Evolutionary conservation across 2,113 vertebrate species (phyloP).

Genomic region (Labrus mixtus): DNA sequence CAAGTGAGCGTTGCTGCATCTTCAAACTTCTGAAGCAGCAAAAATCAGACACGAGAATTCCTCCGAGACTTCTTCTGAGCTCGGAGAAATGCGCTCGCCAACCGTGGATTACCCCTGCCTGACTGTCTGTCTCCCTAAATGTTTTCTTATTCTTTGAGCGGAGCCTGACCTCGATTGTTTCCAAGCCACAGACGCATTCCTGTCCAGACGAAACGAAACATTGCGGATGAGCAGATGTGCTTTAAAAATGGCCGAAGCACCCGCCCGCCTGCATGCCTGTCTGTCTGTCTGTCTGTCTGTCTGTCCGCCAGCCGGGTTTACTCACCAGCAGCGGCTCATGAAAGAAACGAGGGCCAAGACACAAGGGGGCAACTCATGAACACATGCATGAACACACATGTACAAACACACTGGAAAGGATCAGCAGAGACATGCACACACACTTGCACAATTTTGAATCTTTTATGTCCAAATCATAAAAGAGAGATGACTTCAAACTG

Average conservation of each 20-base stretch:
- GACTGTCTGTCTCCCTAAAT: slow-evolving; percentile 57
- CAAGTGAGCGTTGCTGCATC: background rate
- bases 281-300: no score
- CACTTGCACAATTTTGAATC: slow-evolving; percentile 48
- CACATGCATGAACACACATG: slow-evolving; percentile 66
- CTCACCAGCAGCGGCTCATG: slow-evolving; percentile 14
- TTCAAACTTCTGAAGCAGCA: slow-evolving; percentile 48
- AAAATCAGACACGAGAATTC: slow-evolving; percentile 58
- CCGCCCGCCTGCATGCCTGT: background rate
- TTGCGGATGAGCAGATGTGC: slow-evolving; percentile 55
- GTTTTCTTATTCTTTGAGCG: slow-evolving; percentile 58
- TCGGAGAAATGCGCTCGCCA: slow-evolving; percentile 52
- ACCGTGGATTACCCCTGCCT: slow-evolving; percentile 59
- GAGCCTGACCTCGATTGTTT: slow-evolving; percentile 73
- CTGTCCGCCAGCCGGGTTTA: slow-evolving; percentile 8
- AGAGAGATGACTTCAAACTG: slow-evolving; percentile 31
- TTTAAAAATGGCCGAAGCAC: slow-evolving; percentile 64
- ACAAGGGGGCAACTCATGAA: slow-evolving; percentile 27
- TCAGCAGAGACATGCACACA: slow-evolving; percentile 36
- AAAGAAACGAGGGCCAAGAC: slow-evolving; percentile 16
- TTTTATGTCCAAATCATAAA: slow-evolving; percentile 56
- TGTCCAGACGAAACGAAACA: slow-evolving; percentile 54
- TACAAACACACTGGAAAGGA: slow-evolving; percentile 53
- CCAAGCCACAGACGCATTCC: slow-evolving; percentile 69
- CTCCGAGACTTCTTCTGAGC: slow-evolving; percentile 57